phyloP scores from a whole-genome alignment of 1,140 invertebrate species.

The Dicyema japonicum region DNA sequence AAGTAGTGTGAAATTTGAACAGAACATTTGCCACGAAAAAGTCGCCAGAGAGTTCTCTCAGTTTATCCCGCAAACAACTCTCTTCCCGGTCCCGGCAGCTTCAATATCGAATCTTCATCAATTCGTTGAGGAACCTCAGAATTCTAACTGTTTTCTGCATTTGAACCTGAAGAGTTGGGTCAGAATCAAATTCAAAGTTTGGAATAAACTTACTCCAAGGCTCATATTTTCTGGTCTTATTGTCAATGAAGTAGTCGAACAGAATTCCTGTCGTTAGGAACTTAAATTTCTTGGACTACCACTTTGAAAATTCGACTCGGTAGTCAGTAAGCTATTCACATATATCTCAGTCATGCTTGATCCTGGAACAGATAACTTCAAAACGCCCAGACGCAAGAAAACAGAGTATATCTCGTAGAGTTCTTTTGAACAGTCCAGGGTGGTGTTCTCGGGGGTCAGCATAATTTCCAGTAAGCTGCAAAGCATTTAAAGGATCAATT shows the following conservation, averaged over 20 bases:
- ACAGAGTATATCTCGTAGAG: slow-evolving; percentile 63
- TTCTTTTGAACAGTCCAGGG: slow-evolving; percentile 47
- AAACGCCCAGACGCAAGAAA: slow-evolving; percentile 59
- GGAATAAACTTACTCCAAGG: slow-evolving; percentile 54
- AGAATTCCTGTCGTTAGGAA: slow-evolving; percentile 19
- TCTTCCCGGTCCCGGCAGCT: slow-evolving; percentile 1
- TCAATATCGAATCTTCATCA: not conserved
- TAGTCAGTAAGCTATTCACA: slow-evolving; percentile 16
- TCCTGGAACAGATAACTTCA: slow-evolving; percentile 60
- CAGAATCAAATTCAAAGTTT: slow-evolving; percentile 56
- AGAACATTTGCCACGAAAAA: slow-evolving; percentile 1
- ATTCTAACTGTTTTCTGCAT: not conserved
- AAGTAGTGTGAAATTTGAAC: slow-evolving; percentile 1
- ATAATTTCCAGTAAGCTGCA: slow-evolving; percentile 5
- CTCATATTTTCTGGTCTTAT: slow-evolving; percentile 50
- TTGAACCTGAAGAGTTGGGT: slow-evolving; percentile 32
- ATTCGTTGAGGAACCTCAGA: not conserved
- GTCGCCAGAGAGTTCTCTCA: not conserved
- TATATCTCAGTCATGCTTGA: slow-evolving; percentile 15
- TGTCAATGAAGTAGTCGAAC: slow-evolving; percentile 71
- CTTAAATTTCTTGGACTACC: slow-evolving; percentile 2
- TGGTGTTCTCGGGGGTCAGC: slow-evolving; percentile 29
- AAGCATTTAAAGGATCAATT: too few species aligned
- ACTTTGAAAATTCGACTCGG: slow-evolving; percentile 4
- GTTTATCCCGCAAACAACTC: not conserved